phyloP scores from a whole-genome alignment of 2,888 invertebrate species.

The Coenonympha glycerion region DNA sequence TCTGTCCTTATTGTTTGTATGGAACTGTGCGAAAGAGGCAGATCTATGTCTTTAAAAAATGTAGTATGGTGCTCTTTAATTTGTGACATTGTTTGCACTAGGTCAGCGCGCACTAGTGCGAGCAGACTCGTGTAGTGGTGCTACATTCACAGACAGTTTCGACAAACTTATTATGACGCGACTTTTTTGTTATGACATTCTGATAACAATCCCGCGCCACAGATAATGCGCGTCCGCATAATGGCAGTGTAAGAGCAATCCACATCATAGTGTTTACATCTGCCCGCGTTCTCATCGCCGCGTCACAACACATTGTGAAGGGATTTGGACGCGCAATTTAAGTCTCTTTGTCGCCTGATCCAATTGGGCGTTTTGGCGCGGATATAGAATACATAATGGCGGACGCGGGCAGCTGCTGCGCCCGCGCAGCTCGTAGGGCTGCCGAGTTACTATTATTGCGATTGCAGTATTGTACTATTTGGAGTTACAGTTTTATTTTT shows the following conservation, averaged over 20 bases:
- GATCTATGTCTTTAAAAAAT: too few relatives aligned
- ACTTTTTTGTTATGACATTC: background rate
- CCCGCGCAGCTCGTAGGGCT: conserved; percentile 38
- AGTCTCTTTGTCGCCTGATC: conserved; percentile 70
- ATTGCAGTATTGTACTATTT: background rate
- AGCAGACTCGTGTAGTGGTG: too few relatives aligned
- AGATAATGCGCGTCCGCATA: conserved; percentile 23
- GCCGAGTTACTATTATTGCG: background rate
- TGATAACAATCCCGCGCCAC: conserved; percentile 35
- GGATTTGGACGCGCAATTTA: conserved; percentile 75
- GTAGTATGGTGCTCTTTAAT: too few relatives aligned
- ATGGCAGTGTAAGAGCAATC: conserved; percentile 28
- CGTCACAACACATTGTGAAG: conserved; percentile 54
- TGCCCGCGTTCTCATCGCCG: conserved; percentile 63
- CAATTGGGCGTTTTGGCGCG: conserved; percentile 71
- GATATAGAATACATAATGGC: conserved; percentile 74
- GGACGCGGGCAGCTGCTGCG: conserved; percentile 65
- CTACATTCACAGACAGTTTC: too few relatives aligned
- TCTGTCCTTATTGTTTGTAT: too few relatives aligned
- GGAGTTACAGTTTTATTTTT: too few relatives aligned
- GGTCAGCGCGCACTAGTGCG: too few relatives aligned
- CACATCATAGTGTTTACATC: conserved; percentile 62
- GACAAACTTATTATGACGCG: too few relatives aligned
- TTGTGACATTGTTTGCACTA: too few relatives aligned
- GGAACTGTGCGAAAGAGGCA: too few relatives aligned